These are phyloP conservation scores for Carabus problematicus DNA, from an alignment of 2,888 invertebrate species.

Conservation along the genomic window DNA sequence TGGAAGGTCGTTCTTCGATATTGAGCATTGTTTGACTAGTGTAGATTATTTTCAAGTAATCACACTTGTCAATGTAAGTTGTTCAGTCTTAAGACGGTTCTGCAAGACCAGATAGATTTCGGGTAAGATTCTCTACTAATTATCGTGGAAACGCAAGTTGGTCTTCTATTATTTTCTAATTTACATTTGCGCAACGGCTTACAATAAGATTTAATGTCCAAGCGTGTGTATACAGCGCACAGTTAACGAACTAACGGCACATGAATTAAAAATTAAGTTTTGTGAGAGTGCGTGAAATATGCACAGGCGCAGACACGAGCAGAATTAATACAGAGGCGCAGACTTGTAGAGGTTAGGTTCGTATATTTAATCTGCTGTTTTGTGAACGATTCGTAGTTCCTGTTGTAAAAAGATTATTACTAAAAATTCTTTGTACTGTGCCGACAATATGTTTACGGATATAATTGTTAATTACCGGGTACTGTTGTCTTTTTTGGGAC, in stretches of 20 bases:
- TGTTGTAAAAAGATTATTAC: too few species aligned
- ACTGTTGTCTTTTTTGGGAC: too few species aligned
- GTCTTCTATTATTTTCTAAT: constrained; percentile 30
- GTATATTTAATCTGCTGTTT: background rate
- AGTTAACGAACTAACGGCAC: constrained; percentile 23
- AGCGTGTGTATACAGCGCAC: background rate
- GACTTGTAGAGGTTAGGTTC: background rate
- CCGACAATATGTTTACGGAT: background rate
- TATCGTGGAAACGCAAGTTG: constrained; percentile 22
- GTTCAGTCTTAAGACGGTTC: constrained; percentile 1
- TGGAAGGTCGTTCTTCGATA: too few species aligned
- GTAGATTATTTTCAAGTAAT: too few species aligned
- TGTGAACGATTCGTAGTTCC: too few species aligned
- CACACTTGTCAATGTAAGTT: background rate
- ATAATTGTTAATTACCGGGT: background rate
- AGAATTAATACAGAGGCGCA: background rate
- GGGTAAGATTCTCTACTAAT: constrained; percentile 33
- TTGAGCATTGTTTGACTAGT: too few species aligned
- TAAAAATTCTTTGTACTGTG: background rate
- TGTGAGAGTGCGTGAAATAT: constrained; percentile 1
- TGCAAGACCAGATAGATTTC: constrained; percentile 25
- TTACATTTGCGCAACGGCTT: constrained; percentile 21
- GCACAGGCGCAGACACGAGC: background rate
- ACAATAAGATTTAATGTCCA: constrained; percentile 3
- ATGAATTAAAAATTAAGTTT: constrained; percentile 25